phyloP scores from a whole-genome alignment of 2,113 vertebrate genomes.

The Macaca fascicularis region T2T-MFA8v1.1 NC_088378.1:136435501-136436000 shows the following conservation, averaged over 20 bases:
- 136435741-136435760: background rate
- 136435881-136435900: background rate
- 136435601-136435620: background rate
- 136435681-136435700: background rate
- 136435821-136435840: too few species aligned
- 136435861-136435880: too few species aligned
- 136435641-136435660: background rate
- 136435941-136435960: background rate
- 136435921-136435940: conserved; percentile 32
- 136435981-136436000: background rate
- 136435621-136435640: background rate
- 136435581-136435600: background rate
- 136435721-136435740: background rate
- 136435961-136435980: background rate
- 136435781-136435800: background rate
- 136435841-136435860: too few species aligned
- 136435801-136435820: too few species aligned
- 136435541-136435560: background rate
- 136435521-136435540: background rate
- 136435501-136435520: background rate
- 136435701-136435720: background rate
- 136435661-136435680: background rate
- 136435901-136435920: background rate
- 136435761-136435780: background rate
- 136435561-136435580: background rate